Evolutionary conservation across 2,888 invertebrate genomes (phyloP).

Genomic region (Sylvicola cinctus): DNA sequence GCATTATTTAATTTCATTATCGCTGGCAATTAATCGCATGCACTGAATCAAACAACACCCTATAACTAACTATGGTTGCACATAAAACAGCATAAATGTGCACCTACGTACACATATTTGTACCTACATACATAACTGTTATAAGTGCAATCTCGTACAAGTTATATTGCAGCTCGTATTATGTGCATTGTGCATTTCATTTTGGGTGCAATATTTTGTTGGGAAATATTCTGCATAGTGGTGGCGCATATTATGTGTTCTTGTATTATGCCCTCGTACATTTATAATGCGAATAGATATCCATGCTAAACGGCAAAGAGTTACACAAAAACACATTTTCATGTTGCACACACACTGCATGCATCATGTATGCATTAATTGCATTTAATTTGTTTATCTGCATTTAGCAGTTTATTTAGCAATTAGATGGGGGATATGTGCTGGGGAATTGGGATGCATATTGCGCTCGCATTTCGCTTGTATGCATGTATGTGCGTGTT

Average conservation of each 20-base stretch:
- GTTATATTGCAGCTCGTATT: no score
- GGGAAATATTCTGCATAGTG: no score
- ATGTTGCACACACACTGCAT: constrained; percentile 3
- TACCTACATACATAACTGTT: background rate
- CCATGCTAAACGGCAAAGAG: no score
- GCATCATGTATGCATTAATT: constrained; percentile 4
- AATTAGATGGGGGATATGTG: constrained; percentile 7
- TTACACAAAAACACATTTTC: constrained; percentile 3
- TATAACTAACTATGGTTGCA: background rate
- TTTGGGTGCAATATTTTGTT: no score
- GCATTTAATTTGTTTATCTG: constrained; percentile 4
- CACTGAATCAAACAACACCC: constrained; percentile 2
- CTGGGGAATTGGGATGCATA: no score
- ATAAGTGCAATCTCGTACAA: no score
- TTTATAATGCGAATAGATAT: no score
- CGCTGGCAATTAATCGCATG: constrained; percentile 4
- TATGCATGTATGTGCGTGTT: no score
- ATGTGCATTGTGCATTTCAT: no score
- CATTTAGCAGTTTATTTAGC: constrained; percentile 5
- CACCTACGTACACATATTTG: background rate
- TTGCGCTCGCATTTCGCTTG: no score
- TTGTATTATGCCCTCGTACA: no score
- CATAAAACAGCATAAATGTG: background rate
- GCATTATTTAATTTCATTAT: constrained; percentile 4
- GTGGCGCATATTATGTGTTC: no score